A percentile compares a stretch with the other conserved stretches of the same genome.
phyloP scores from a whole-genome alignment of 1,140 invertebrate species.

The Heliconius hewitsoni region DNA sequence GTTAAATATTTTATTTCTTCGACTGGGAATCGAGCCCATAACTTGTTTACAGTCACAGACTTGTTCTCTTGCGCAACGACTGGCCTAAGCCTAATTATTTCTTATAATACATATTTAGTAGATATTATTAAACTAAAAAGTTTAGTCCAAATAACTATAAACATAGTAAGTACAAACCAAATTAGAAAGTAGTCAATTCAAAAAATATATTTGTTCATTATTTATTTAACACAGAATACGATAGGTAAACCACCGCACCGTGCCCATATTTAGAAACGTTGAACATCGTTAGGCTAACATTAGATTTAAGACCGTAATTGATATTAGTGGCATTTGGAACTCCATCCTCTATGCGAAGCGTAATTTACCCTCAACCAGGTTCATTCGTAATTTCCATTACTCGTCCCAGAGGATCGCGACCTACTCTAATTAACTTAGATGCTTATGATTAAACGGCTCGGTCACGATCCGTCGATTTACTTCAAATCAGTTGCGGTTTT shows the following conservation, averaged over 20 bases:
- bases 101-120: too few relatives aligned
- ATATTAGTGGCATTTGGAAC: conserved; percentile 38
- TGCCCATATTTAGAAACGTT: conserved; percentile 17
- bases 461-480: conserved; percentile 78
- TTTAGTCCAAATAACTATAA: too few relatives aligned
- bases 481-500: conserved; percentile 69
- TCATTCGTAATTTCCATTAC: conserved; percentile 78
- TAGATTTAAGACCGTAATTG: conserved; percentile 32
- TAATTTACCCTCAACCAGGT: conserved; percentile 72
- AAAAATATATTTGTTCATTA: not conserved
- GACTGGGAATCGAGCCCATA: too few relatives aligned
- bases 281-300: conserved; percentile 18
- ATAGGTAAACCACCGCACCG: conserved; percentile 7
- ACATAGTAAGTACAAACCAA: not conserved
- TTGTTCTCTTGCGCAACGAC: too few relatives aligned
- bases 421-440: conserved; percentile 78
- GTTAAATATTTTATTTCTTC: too few relatives aligned
- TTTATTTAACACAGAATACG: not conserved
- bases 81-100: too few relatives aligned
- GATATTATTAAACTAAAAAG: too few relatives aligned
- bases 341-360: conserved; percentile 49
- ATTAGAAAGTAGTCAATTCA: not conserved
- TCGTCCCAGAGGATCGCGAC: conserved; percentile 65
- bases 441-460: conserved; percentile 75
- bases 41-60: too few relatives aligned